Conservation (phyloP, 2,797 vertebrate genomes). For the Sebastes aleutianus region DNA sequence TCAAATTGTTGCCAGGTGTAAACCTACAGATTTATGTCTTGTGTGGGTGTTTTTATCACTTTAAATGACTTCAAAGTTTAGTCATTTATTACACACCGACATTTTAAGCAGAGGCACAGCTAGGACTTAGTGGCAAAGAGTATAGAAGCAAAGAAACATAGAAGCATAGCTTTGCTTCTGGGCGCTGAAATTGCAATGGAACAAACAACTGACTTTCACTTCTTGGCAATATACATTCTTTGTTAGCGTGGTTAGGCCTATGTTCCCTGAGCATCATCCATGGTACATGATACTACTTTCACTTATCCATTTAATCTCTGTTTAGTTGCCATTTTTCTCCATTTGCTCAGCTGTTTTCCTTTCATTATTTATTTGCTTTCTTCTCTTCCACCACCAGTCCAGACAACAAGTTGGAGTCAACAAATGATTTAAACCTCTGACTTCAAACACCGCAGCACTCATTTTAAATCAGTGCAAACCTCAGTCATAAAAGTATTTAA, state of each 20-base stretch:
- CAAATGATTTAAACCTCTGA: constrained; percentile 26
- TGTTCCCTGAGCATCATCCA: no score
- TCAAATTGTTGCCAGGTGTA: constrained; percentile 11
- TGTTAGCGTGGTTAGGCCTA: no score
- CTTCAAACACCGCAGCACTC: constrained; percentile 25
- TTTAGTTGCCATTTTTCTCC: not conserved
- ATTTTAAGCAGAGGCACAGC: not conserved
- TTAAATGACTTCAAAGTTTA: not conserved
- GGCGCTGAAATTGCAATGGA: no score
- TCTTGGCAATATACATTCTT: no score
- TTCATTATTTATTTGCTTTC: not conserved
- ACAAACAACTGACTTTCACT: no score
- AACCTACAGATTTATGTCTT: not conserved
- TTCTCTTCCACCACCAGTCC: not conserved
- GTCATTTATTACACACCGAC: not conserved
- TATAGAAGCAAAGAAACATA: no score
- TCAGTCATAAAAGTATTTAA: constrained; percentile 41
- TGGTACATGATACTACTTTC: not conserved
- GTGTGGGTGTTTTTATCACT: not conserved
- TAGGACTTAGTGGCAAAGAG: not conserved
- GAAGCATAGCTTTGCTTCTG: no score
- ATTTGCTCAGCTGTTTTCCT: not conserved
- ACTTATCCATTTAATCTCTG: not conserved
- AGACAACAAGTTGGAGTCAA: constrained; percentile 18
- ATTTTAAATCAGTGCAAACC: constrained; percentile 37